Percentiles rank a stretch among this genome's conserved stretches.
These are phyloP conservation scores for Anastrepha ludens DNA, from an alignment of 1,140 invertebrate genomes.

Conservation along the genomic window DNA sequence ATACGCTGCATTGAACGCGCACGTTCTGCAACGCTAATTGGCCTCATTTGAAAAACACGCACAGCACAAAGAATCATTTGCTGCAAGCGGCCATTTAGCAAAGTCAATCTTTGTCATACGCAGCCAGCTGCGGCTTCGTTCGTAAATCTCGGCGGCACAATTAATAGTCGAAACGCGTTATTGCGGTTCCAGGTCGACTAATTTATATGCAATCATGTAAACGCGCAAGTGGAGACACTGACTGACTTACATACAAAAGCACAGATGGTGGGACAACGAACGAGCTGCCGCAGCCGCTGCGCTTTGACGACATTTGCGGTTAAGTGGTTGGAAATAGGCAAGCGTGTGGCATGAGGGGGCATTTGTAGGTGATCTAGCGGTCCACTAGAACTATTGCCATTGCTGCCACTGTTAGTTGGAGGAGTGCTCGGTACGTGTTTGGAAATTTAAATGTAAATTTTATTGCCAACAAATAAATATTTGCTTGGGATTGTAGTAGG, in stretches of 20 bases:
- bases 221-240: neutral
- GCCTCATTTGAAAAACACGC: conserved; percentile 5
- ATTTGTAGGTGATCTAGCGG: too few relatives aligned
- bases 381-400: too few relatives aligned
- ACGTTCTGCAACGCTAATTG: conserved; percentile 1
- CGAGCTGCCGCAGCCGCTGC: neutral
- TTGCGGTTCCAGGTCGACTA: conserved; percentile 43
- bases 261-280: neutral
- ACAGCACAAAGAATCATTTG: neutral
- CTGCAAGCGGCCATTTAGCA: conserved; percentile 25
- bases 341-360: too few relatives aligned
- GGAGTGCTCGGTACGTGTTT: conserved; percentile 4
- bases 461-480: conserved; percentile 6
- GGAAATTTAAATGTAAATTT: conserved; percentile 41
- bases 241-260: neutral
- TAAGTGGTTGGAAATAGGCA: neutral
- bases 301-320: neutral
- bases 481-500: neutral
- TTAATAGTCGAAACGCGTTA: conserved; percentile 47
- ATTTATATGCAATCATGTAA: conserved; percentile 44
- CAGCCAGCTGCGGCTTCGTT: neutral
- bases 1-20: neutral
- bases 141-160: conserved; percentile 43
- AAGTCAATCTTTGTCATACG: conserved; percentile 2
- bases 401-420: neutral